A percentile compares a stretch with the other conserved stretches of the same genome.
These are phyloP conservation scores for Orientallactaga bullata DNA, from an alignment of 2,113 vertebrate genomes.

Conservation along the genomic window DNA sequence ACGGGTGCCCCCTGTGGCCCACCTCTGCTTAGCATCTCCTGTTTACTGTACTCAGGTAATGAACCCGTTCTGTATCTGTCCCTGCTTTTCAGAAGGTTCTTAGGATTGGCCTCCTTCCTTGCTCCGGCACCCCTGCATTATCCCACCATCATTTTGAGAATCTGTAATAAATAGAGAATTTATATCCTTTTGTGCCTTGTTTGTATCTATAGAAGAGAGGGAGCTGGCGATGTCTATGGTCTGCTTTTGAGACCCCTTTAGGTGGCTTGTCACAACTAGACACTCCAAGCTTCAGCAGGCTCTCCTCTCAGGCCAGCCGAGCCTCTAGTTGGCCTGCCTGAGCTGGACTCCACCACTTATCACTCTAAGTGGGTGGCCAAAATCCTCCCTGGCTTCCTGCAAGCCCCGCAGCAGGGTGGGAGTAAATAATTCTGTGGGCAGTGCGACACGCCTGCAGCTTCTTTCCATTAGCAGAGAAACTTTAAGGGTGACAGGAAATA, in stretches of 20 bases:
- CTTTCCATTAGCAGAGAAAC: neutral
- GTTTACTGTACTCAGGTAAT: neutral
- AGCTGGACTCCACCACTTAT: neutral
- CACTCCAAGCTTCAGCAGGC: neutral
- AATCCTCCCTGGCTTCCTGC: neutral
- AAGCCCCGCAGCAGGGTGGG: neutral
- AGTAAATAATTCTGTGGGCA: neutral
- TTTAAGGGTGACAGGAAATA: neutral
- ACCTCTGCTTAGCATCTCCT: accelerated
- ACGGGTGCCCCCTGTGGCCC: accelerated
- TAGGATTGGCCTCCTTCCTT: neutral
- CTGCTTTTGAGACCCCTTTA: neutral
- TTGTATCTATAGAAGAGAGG: neutral
- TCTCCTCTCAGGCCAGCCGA: neutral
- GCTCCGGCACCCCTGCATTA: neutral
- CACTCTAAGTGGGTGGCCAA: neutral
- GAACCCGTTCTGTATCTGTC: neutral
- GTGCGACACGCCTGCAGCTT: accelerated
- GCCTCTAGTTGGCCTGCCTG: neutral
- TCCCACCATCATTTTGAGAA: neutral
- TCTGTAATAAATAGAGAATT: neutral
- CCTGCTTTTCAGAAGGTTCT: neutral
- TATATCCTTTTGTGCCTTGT: neutral
- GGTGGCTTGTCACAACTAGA: accelerated
- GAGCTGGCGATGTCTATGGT: neutral